Percentiles rank a stretch among this genome's conserved stretches.
These are phyloP conservation scores for Habrosyne pyritoides DNA, from an alignment of 2,888 invertebrate species.

Conservation along the genomic window DNA sequence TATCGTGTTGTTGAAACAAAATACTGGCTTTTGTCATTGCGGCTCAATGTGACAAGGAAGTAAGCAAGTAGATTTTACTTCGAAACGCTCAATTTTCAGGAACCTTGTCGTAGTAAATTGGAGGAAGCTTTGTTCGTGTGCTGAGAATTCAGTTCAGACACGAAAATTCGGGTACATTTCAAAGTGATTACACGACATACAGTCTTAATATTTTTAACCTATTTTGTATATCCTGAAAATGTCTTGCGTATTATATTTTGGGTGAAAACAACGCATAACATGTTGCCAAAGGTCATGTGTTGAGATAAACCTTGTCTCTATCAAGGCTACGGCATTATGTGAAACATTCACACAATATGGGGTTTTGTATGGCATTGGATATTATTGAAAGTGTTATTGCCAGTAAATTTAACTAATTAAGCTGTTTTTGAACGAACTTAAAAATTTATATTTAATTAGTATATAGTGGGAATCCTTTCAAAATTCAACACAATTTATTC, in stretches of 20 bases:
- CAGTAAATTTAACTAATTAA: background rate
- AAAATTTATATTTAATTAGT: too few relatives aligned
- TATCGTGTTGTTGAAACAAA: conserved; percentile 17
- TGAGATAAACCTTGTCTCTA: background rate
- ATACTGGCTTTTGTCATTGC: conserved; percentile 19
- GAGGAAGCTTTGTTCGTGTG: conserved; percentile 2
- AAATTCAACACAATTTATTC: too few relatives aligned
- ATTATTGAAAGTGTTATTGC: background rate
- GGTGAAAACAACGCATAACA: background rate
- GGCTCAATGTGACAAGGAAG: conserved; percentile 17
- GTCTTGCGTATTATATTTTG: background rate
- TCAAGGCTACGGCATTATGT: background rate
- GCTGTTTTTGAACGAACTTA: too few relatives aligned
- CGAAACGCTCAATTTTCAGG: background rate
- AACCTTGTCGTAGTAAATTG: conserved; percentile 7
- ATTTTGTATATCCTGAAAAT: background rate
- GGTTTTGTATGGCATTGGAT: background rate
- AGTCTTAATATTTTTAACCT: background rate
- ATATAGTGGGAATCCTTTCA: too few relatives aligned
- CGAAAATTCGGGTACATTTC: background rate
- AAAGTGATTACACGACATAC: background rate
- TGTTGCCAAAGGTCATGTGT: background rate
- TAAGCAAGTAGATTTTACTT: conserved; percentile 8
- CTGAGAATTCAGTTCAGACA: background rate
- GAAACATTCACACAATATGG: background rate